phyloP scores from a whole-genome alignment of 2,113 vertebrate species.

The Ariopsis seemanni region DNA sequence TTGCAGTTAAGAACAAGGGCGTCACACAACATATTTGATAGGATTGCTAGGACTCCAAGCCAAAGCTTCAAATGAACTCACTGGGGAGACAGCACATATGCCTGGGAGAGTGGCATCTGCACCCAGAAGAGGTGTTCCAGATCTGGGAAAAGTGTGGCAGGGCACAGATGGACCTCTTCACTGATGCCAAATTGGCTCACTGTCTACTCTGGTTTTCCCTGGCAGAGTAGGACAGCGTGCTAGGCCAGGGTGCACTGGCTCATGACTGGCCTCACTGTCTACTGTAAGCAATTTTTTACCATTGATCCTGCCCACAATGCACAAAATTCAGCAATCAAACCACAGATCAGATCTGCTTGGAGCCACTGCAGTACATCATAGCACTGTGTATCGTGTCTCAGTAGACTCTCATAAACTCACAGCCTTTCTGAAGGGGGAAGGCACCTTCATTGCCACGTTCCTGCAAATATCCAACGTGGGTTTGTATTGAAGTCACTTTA shows the following conservation, averaged over 20 bases:
- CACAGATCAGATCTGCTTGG: background rate
- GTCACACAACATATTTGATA: background rate
- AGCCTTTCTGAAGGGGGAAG: background rate
- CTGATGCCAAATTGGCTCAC: background rate
- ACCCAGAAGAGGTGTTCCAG: background rate
- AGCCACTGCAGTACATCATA: background rate
- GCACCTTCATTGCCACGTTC: background rate
- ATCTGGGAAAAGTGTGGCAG: background rate
- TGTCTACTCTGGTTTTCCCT: background rate
- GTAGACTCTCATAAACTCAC: background rate
- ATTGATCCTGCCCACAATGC: background rate
- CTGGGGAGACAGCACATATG: background rate
- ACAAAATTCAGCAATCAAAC: background rate
- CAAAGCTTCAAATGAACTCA: background rate
- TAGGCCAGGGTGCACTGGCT: background rate
- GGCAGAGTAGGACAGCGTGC: background rate
- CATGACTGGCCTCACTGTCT: background rate
- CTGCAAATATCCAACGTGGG: background rate
- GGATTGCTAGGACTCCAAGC: background rate
- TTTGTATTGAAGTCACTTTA: background rate
- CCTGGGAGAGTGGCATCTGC: background rate
- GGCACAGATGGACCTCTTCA: constrained; percentile 18
- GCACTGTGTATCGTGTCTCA: background rate
- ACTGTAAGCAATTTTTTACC: background rate
- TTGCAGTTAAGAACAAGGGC: background rate